Conservation (phyloP, 1,140 invertebrate species). For the Xylocopa sonorina region DNA sequence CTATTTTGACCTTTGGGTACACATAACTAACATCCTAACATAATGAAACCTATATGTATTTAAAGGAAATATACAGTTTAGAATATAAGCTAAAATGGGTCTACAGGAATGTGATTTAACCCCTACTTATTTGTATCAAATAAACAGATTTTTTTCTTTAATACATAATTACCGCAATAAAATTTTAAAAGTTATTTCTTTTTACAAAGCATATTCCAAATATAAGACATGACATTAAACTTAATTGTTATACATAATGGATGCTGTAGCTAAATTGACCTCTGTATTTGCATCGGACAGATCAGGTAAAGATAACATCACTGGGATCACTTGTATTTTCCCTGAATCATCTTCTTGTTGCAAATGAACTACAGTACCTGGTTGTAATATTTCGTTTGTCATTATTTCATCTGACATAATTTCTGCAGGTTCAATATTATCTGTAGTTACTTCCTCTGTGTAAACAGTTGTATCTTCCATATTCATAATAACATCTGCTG, state of each 20-base stretch:
- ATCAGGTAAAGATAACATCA: conserved; percentile 78
- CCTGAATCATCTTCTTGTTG: conserved; percentile 76
- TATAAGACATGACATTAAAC: conserved; percentile 22
- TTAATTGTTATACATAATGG: conserved; percentile 79
- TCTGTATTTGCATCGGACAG: conserved; percentile 75
- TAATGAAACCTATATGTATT: conserved; percentile 8
- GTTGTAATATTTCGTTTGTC: conserved; percentile 73
- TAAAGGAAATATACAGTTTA: conserved; percentile 32
- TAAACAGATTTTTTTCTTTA: conserved; percentile 22
- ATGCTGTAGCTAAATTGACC: conserved; percentile 77
- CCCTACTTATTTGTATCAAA: conserved; percentile 33
- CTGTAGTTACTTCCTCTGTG: conserved; percentile 78
- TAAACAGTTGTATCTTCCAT: conserved; percentile 78
- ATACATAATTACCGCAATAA: conserved; percentile 32
- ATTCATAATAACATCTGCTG: conserved; percentile 76
- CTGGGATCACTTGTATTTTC: conserved; percentile 79
- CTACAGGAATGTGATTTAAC: conserved; percentile 49
- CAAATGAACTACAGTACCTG: conserved; percentile 75
- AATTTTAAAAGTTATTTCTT: conserved; percentile 35
- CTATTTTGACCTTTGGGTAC: background rate
- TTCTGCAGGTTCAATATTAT: conserved; percentile 73
- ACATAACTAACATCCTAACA: conserved; percentile 13
- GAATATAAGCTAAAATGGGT: conserved; percentile 36
- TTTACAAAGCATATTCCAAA: conserved; percentile 22
- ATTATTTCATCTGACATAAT: conserved; percentile 78